Base-by-base conservation (phyloP, 1,140 invertebrate genomes). In the Drosophila teissieri region DNA sequence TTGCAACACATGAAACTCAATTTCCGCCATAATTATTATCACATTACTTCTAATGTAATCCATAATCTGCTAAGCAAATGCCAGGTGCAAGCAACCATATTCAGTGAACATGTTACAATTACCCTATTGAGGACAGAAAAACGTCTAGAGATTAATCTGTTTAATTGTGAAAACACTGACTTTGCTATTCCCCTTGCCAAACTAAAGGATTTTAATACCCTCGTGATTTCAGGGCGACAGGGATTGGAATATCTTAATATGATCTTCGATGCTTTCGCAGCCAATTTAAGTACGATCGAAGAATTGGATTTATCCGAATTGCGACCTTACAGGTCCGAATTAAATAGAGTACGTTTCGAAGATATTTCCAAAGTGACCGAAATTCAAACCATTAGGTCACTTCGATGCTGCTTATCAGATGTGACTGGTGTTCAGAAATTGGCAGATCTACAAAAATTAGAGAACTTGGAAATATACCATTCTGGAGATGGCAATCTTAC, bases 251-350 rank as follows among this genome's bases (percentile, higher is more conserved):
- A 27, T 27, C 5, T 2, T 7, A 27, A 27, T 27, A 1, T 6
- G 1, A 10, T 56, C 3, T 6, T 44, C 0, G 19, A 56, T 10
- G 22, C 22, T 8, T 45, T 56, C 2, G n/a, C 15, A 2, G 1
- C 15, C 24, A 45, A 8, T 4, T 24, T 56, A 3, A 27, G 2
- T 6, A 27, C 3, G 39, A 45, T 31, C 14, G 54, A 56, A 5
- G 24, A 45, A 12, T 17, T 56, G 15, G 2, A 6, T 27, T 12
- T 45, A 4, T 14, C 3, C 11, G 24, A 4, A 4, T 4, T 22
- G 22, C 2, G 2, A 2, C 2, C n/a, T n/a, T n/a, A n/a, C n/a
- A n/a, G n/a, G 2, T 22, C 2, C 22, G 1, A 3, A 3, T 0
- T 24, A 24, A 3, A 24, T 3, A 24, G 4, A 0, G 2, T 3